phyloP scores from a whole-genome alignment of 2,888 invertebrate species.

The Itoplectis maculator region DNA sequence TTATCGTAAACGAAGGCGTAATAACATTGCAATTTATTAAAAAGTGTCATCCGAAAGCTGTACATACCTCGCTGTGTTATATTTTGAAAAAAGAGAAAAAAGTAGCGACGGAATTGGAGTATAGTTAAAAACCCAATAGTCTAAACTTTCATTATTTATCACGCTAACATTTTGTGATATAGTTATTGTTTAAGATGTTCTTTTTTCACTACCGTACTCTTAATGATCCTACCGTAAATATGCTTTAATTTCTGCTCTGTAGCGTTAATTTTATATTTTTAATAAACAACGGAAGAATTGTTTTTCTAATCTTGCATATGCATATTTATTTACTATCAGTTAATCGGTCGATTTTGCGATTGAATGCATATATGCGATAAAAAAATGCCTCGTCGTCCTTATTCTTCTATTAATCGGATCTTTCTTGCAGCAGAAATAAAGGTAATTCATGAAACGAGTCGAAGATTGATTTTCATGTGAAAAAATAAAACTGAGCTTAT shows the following conservation, averaged over 20 bases:
- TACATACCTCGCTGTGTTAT: conserved; percentile 35
- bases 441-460: neutral
- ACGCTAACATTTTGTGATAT: conserved; percentile 25
- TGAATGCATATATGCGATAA: neutral
- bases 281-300: conserved; percentile 20
- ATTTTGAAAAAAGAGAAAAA: conserved; percentile 3
- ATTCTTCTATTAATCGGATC: neutral
- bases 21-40: neutral
- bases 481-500: neutral
- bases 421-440: neutral
- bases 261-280: conserved; percentile 28
- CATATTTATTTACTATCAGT: neutral
- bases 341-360: neutral
- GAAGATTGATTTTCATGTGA: neutral
- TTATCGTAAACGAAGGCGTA: neutral
- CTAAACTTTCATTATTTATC: conserved; percentile 16
- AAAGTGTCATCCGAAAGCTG: conserved; percentile 6
- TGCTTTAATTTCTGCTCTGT: conserved; percentile 24
- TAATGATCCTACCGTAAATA: conserved; percentile 9
- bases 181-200: conserved; percentile 7
- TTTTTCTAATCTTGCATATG: neutral
- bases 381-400: neutral
- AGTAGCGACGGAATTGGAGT: neutral
- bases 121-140: neutral
- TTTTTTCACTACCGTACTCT: conserved; percentile 12